Base-by-base conservation (phyloP, 1,140 invertebrate species). In the Drosophila willistoni region DNA sequence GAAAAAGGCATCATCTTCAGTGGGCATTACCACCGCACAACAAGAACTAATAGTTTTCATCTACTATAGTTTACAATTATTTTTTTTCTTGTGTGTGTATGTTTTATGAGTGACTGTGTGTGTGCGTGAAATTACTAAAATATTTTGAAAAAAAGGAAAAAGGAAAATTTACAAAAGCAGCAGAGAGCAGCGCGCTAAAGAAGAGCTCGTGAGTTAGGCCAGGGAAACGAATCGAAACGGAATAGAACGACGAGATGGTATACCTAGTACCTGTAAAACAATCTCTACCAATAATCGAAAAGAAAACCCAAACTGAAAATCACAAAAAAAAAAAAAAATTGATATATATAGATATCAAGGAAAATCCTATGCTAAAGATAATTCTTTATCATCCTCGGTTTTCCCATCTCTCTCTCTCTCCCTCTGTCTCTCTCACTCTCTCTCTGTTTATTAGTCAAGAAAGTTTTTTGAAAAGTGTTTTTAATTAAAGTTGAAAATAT, bases 391-490 rank as follows among this genome's bases (percentile, higher is more conserved):
- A 9, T 19, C 17, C 44, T 47, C 2, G 7, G 7, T 19, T n/a
- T 47, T 0, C 14, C 6, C 44, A 17, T 17, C 17, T 47, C 7
- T 17, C 17, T 51, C 17, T 22, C 3, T 22, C n/a, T 14, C n/a
- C n/a, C n/a, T n/a, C n/a, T n/a, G n/a, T n/a, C n/a, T n/a, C n/a
- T 44, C 42, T 44, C 17, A 7, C 42, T 47, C 17, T 3, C 17
- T 9, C 44, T 19, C 3, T 7, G 0, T n/a, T 9, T 19, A 1
- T 44, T 9, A 2, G 7, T 47, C 19, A 9, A 47, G n/a, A 51
- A 51, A 22, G 44, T 61, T 54, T 60, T 66, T 73, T 66, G 60
- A 76, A 77, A 73, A 80, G 61, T 73, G 66, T 71, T 68, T 73
- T 71, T 68, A 83, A 79, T 64, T 76, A 76, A 72, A 79, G 68